These are phyloP conservation scores for Drosophila kikkawai DNA, from an alignment of 1,140 invertebrate genomes.

Conservation along the genomic window DNA sequence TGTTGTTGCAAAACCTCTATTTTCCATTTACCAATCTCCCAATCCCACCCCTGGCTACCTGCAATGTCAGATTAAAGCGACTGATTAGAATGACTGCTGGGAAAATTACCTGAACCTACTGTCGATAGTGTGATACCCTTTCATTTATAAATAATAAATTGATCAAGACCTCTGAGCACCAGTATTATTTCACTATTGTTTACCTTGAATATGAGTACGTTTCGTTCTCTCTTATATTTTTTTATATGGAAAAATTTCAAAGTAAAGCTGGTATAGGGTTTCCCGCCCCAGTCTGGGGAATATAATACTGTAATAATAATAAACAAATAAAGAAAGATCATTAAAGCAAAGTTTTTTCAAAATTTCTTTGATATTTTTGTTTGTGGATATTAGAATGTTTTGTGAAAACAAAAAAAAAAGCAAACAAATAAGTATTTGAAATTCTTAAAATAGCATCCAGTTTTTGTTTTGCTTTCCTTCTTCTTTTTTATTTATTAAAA, in stretches of 20 bases:
- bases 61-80: constrained; percentile 10
- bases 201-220: neutral
- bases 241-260: neutral
- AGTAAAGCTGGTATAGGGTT: too few relatives aligned
- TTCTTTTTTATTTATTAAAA: neutral
- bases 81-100: constrained; percentile 6
- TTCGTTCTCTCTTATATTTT: neutral
- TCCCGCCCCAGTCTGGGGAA: neutral
- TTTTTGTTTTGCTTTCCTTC: constrained; percentile 1
- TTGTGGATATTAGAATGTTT: neutral
- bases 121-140: neutral
- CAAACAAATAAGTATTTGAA: constrained; percentile 4
- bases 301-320: neutral
- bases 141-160: neutral
- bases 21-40: neutral
- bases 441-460: constrained; percentile 6
- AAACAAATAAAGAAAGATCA: neutral
- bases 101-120: neutral
- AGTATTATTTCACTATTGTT: neutral
- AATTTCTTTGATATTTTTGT: neutral
- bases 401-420: neutral
- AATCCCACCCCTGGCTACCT: too few relatives aligned
- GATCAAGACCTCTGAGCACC: neutral
- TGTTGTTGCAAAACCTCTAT: neutral
- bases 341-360: neutral